Evolutionary conservation across 64 coral and sea anemone genomes (phyloP), one percentile per base, ranked within the genome.

Genomic region (Astreopora myriophthalma): DNA sequence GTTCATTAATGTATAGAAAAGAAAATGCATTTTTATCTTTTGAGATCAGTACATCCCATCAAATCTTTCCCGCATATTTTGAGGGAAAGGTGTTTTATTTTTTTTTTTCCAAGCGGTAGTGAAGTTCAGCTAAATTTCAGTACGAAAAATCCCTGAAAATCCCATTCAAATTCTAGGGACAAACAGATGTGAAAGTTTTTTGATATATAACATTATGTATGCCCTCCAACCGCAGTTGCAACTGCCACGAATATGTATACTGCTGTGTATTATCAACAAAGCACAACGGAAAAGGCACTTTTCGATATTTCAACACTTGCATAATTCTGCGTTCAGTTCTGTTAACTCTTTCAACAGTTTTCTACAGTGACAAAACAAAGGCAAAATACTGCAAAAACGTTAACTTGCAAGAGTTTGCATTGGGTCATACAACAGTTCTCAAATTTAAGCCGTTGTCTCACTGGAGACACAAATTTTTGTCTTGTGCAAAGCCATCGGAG

Each of bases 181-280:
- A 83, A 83, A 28, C 31, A 83, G 55, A 37, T 83, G 79, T 34
- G 9, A 3, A n/a, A 58, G 34, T 36, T 83, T 64, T 80, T 29
- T 65, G 20, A 55, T 63, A 65, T n/a, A n/a, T n/a, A n/a, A n/a
- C n/a, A 83, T 83, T 34, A 83, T 62, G 37, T 61, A 83, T 61
- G 79, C 79, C 35, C 7, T 64, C 52, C 65, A 17, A 25, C 79
- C 33, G 51, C 36, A 35, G 79, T 83, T 83, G 24, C 12, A 63
- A 83, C 65, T 83, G 77, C 79, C 79, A 25, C 79, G 65, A 83
- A 35, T 16, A 33, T 80, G 49, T 61, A 57, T 80, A 80, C 51
- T 80, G 48, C 14, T 12, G 31, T 29, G n/a, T 10, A 70, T 1
- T 17, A 71, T 46, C 11, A 46, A 46, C 4, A 4, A 4, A 46